Conservation (phyloP, 2,888 invertebrate species). For the Desoria tigrina region DNA sequence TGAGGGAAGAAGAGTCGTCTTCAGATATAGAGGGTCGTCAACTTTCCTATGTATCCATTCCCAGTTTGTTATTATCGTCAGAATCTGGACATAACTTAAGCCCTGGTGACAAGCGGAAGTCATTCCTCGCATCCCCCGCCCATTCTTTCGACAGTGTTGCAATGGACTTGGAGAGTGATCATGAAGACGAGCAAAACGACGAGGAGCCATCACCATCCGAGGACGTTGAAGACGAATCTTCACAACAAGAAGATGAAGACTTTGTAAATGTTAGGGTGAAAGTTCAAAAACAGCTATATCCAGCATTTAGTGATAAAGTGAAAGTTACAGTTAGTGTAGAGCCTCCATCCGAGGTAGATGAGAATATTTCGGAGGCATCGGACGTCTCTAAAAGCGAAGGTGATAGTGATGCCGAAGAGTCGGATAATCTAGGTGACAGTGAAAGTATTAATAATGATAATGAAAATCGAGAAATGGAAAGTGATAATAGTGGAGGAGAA, state of each 20-base stretch:
- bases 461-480: background rate
- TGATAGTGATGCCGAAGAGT: background rate
- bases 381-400: background rate
- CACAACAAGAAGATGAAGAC: constrained; percentile 1
- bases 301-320: constrained; percentile 19
- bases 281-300: constrained; percentile 24
- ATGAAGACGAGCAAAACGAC: constrained; percentile 10
- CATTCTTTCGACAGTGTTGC: constrained; percentile 22
- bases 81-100: background rate
- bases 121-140: constrained; percentile 22
- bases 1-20: background rate
- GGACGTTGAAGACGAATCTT: constrained; percentile 25
- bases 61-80: background rate
- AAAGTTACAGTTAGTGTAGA: constrained; percentile 28
- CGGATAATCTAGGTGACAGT: background rate
- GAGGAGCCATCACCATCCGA: constrained; percentile 13
- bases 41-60: constrained; percentile 1
- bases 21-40: background rate
- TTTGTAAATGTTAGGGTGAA: constrained; percentile 34
- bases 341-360: constrained; percentile 5
- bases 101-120: background rate
- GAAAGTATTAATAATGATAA: constrained; percentile 5
- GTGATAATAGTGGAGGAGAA: background rate
- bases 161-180: constrained; percentile 31
- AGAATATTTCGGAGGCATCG: background rate